phyloP scores from a whole-genome alignment of 2,797 vertebrate species.

The Carapus acus region DNA sequence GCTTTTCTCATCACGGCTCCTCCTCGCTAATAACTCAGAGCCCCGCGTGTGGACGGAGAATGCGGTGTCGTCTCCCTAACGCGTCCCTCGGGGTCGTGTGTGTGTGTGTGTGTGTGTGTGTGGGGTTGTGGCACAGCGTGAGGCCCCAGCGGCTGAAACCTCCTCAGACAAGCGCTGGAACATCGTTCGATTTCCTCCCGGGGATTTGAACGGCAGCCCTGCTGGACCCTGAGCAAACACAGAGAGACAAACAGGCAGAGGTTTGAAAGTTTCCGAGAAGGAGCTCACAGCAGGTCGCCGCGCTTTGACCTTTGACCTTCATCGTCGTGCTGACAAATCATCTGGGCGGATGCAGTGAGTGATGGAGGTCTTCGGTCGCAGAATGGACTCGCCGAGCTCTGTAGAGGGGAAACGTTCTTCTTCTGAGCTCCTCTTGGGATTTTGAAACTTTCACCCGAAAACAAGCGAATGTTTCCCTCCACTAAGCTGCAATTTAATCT shows the following conservation, averaged over 20 bases:
- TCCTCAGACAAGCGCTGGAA: constrained; percentile 48
- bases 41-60: constrained; percentile 49
- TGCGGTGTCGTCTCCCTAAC: constrained; percentile 51
- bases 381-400: too few relatives aligned
- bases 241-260: constrained; percentile 41
- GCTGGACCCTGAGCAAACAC: constrained; percentile 38
- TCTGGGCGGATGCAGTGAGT: too few relatives aligned
- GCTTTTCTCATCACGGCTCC: constrained; percentile 62
- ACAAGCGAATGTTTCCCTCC: too few relatives aligned
- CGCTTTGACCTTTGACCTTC: too few relatives aligned
- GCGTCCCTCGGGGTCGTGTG: too few relatives aligned
- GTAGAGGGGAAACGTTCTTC: too few relatives aligned
- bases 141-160: constrained; percentile 41
- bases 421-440: not conserved
- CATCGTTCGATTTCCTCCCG: constrained; percentile 45
- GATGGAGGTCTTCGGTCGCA: too few relatives aligned
- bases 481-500: too few relatives aligned
- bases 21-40: constrained; percentile 61
- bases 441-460: not conserved
- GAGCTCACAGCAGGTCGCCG: not conserved
- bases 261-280: constrained; percentile 11
- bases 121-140: constrained; percentile 25
- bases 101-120: too few relatives aligned
- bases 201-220: constrained; percentile 35
- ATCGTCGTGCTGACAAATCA: too few relatives aligned